Evolutionary conservation across 2,888 invertebrate species (phyloP), one percentile per base, ranked within the genome.

Genomic region (Corbicula japonica): DNA sequence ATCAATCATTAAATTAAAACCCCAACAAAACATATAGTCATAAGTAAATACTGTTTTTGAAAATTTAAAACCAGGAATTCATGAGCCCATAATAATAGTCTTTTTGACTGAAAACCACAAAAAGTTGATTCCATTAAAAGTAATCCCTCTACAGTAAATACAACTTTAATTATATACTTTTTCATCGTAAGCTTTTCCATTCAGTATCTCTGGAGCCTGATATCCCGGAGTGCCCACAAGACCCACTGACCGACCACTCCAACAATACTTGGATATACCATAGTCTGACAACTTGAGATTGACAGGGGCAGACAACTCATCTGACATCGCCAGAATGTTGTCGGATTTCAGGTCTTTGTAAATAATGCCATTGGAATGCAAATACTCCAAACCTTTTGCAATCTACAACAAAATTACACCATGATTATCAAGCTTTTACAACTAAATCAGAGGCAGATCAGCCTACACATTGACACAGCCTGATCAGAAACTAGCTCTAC

Each of bases 241-340:
- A 5, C 91, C 92, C 6, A 83, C 85, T n/a, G 90, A 77, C 3
- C 92, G 89, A 44, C 91, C 90, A 15, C 89, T 82, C 34, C 89
- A 89, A 38, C 83, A 65, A 80, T 89, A 90, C 76, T 88, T 87
- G 12, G 92, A 91, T 52, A 92, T 91, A 32, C 92, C 92, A 74
- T 92, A 92, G 81, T 92, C 92, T 3, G 92, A 92, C 46, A 92
- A 81, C 74, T 92, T 92, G 23, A 92, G 79, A 75, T 91, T 91
- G 50, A 91, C 85, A 12, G 77, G 56, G 21, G 84, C 86, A 15
- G 80, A 66, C 18, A 83, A 38, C 23, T 87, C 84, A 44, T 87
- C 65, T 26, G 89, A 89, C 80, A 89, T 90, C 1, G 91, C 86
- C 15, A 92, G 86, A 32, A 92, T 87, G 69, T 92, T 92, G 80